Evolutionary conservation across 2,113 vertebrate species (phyloP).

Genomic region (Psettodes erumei): DNA sequence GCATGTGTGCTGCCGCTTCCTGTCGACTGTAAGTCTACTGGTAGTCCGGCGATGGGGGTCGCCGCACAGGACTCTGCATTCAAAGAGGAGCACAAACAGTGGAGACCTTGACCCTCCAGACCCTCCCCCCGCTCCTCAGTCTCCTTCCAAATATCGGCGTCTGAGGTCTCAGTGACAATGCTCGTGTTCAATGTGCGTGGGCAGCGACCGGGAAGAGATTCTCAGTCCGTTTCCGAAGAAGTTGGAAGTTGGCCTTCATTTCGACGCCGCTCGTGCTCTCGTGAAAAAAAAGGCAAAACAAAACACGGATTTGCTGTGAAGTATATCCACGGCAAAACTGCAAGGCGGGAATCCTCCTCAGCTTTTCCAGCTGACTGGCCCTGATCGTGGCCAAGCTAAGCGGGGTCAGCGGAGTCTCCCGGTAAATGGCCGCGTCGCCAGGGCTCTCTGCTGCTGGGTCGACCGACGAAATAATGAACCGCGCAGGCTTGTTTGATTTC

Average conservation of each 20-base stretch:
- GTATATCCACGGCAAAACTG: conserved; percentile 23
- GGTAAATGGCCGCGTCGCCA: conserved; percentile 75
- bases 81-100: conserved; percentile 64
- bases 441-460: conserved; percentile 64
- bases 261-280: conserved; percentile 1
- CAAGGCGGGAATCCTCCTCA: conserved; percentile 33
- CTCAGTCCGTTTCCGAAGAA: conserved; percentile 4
- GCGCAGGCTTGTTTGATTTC: conserved; percentile 77
- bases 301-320: conserved; percentile 24
- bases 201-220: conserved; percentile 18
- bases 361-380: conserved; percentile 54
- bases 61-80: conserved; percentile 72
- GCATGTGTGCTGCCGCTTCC: conserved; percentile 72
- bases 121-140: conserved; percentile 39
- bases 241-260: neutral
- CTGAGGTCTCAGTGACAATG: conserved; percentile 40
- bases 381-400: conserved; percentile 42
- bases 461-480: conserved; percentile 77
- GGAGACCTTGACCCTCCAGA: conserved; percentile 43
- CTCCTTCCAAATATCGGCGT: conserved; percentile 38
- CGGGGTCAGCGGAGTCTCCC: conserved; percentile 63
- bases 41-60: conserved; percentile 58
- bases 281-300: neutral
- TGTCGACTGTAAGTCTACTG: conserved; percentile 68
- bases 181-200: conserved; percentile 56